phyloP scores from a whole-genome alignment of 2,888 invertebrate genomes.

The Zhuqinia jingwanae region DNA sequence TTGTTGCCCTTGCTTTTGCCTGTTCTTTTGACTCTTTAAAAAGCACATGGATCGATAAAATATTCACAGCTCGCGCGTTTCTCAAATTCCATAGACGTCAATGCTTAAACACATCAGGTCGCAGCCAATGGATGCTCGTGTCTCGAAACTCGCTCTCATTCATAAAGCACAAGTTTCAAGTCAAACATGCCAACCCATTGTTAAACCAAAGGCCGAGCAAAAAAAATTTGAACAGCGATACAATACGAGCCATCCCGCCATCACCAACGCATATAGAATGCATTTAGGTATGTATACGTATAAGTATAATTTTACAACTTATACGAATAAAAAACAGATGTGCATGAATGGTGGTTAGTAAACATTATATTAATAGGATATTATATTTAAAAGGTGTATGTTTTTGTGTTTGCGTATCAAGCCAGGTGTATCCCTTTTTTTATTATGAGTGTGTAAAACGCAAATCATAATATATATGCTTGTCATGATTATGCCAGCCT shows the following conservation, averaged over 20 bases:
- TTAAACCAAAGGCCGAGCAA: neutral
- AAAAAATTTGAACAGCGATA: neutral
- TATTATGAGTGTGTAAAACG: no score
- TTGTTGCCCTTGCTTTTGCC: neutral
- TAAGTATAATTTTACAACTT: no score
- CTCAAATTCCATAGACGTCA: conserved; percentile 50
- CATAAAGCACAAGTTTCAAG: neutral
- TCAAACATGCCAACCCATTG: neutral
- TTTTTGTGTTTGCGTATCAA: neutral
- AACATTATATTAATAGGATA: no score
- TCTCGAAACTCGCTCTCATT: conserved; percentile 18
- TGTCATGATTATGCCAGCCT: no score
- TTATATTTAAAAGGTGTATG: neutral
- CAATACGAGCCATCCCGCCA: conserved; percentile 9
- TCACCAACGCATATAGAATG: no score
- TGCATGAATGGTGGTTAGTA: no score
- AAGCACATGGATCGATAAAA: conserved; percentile 68
- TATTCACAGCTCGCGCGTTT: conserved; percentile 60
- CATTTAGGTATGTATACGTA: no score
- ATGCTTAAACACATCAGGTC: neutral
- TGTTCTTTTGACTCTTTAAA: conserved; percentile 16
- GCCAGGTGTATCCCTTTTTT: neutral
- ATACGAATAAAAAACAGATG: neutral
- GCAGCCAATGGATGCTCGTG: neutral
- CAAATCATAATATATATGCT: no score